Conservation (phyloP, 2,888 invertebrate species). For the Apodemia hepburni region DNA sequence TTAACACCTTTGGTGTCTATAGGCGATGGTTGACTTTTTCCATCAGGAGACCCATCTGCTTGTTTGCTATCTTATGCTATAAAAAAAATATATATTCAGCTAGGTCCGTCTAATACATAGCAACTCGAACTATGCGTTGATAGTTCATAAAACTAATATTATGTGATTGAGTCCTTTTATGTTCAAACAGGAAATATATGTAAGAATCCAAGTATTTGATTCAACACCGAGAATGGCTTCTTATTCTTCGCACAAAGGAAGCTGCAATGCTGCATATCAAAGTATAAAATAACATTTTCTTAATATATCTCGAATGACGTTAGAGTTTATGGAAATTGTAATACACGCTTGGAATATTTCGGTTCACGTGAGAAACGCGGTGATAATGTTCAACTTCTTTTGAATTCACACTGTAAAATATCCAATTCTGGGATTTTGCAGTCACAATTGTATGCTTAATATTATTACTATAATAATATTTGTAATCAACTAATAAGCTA, state of each 20-base stretch:
- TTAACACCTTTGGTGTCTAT: too few relatives aligned
- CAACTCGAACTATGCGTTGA: too few relatives aligned
- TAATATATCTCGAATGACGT: constrained; percentile 67
- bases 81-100: too few relatives aligned
- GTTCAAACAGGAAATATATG: not conserved
- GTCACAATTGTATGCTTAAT: not conserved
- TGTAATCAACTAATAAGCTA: not conserved
- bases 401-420: constrained; percentile 17
- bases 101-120: too few relatives aligned
- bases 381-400: constrained; percentile 34
- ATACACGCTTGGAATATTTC: constrained; percentile 67
- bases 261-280: constrained; percentile 56
- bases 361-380: constrained; percentile 42
- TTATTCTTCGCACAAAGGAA: constrained; percentile 43
- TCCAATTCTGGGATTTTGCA: not conserved
- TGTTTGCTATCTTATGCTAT: too few relatives aligned
- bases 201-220: constrained; percentile 17
- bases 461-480: not conserved
- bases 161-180: not conserved
- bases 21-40: too few relatives aligned
- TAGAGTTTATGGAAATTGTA: constrained; percentile 70
- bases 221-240: constrained; percentile 36
- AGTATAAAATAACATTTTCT: constrained; percentile 63
- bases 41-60: too few relatives aligned
- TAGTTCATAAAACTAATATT: not conserved